Evolutionary conservation across 2,113 vertebrate species (phyloP), one percentile per base, ranked within the genome.

Genomic region (Anolis sagrei): DNA sequence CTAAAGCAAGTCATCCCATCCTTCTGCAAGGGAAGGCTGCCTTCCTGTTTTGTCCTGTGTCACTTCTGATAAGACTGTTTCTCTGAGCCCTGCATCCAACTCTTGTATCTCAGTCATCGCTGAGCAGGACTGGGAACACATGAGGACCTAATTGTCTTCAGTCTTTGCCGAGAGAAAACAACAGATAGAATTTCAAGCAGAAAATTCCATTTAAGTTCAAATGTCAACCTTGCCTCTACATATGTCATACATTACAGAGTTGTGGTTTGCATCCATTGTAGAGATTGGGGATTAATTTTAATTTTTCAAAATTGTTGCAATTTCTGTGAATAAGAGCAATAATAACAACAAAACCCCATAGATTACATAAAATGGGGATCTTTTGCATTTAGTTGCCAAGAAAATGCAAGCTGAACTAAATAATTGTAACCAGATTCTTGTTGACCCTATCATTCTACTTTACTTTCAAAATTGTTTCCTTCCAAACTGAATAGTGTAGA

Each of bases 341-440:
- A 93, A 74, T 48, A 25, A n/a, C 10, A 39, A 34, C 69, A 74
- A 23, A 88, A 23, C 78, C 76, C 29, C 58, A 49, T 39, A 81
- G 36, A 90, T 94, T 87, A 86, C 74, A 82, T 90, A 89, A 74
- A 94, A 93, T 89, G 51, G 68, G 80, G 76, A 76, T 92, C 81
- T 78, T 95, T 95, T 93, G 39, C 85, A 75, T 90, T 92, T 91
- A 72, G 74, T 88, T 86, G 64, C 79, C 86, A 81, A 91, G 72
- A 58, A 89, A 95, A 95, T 34, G 91, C 76, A 90, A 89, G 86
- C 19, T 87, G 58, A 92, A 88, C 39, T 86, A 89, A 72, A 39
- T 88, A 89, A 95, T 91, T 92, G 87, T 87, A 89, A 91, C 79
- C 92, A 95, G 88, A 84, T 90, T 54, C 81, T 79, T 85, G 77